A percentile compares a stretch with the other conserved stretches of the same genome.
Evolutionary conservation across 1,140 invertebrate species (phyloP).

Genomic region (Drosophila malerkotliana): DNA sequence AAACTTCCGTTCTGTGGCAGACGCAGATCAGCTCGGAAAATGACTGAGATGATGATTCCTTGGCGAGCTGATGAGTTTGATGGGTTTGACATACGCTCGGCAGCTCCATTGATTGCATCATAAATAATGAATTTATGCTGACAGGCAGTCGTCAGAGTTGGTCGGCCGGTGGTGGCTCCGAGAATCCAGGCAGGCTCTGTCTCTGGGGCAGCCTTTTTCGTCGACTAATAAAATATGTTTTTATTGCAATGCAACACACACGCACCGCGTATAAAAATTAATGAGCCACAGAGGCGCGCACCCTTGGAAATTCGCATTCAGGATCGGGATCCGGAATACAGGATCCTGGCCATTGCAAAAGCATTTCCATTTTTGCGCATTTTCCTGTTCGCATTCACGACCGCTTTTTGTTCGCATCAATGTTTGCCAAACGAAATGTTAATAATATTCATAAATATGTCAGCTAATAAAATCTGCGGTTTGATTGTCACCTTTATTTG

Average conservation of each 20-base stretch:
- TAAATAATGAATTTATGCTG: constrained; percentile 84
- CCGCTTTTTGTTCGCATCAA: constrained; percentile 27
- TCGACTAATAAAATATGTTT: constrained; percentile 83
- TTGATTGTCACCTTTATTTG: constrained; percentile 51
- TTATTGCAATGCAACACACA: constrained; percentile 73
- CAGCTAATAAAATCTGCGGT: constrained; percentile 70
- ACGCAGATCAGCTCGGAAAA: constrained; percentile 48
- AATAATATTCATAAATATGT: constrained; percentile 82
- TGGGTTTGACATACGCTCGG: constrained; percentile 83
- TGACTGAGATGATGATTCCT: constrained; percentile 70
- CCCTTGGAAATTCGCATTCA: constrained; percentile 46
- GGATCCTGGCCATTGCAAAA: constrained; percentile 41
- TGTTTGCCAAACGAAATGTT: constrained; percentile 71
- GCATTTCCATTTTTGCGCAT: constrained; percentile 50
- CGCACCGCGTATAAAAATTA: constrained; percentile 78
- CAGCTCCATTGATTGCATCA: constrained; percentile 81
- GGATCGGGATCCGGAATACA: constrained; percentile 18
- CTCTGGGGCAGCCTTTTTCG: constrained; percentile 56
- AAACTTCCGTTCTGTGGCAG: constrained; percentile 72
- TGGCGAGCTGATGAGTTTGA: constrained; percentile 68
- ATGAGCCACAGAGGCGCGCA: constrained; percentile 82
- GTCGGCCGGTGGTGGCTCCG: constrained; percentile 45
- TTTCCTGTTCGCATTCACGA: constrained; percentile 36
- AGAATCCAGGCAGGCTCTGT: constrained; percentile 3
- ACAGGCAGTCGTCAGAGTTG: constrained; percentile 74